phyloP scores from a whole-genome alignment of 2,888 invertebrate genomes.

The Tipula lateralis region DNA sequence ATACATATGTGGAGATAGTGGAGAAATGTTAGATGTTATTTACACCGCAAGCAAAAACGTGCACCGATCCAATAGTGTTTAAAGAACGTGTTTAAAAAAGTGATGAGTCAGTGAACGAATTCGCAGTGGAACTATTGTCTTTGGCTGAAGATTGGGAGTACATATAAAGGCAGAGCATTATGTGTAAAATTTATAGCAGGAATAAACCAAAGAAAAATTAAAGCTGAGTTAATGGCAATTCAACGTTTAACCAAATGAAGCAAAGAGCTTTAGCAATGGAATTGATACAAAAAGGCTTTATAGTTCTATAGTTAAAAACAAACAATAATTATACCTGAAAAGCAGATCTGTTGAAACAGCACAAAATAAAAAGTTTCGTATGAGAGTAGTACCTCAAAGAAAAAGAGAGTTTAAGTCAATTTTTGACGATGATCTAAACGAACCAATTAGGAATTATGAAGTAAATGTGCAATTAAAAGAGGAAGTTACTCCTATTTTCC shows the following conservation, averaged over 20 bases:
- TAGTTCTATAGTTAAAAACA: neutral
- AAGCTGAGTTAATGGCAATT: neutral
- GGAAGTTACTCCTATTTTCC: neutral
- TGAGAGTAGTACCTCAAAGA: too few relatives aligned
- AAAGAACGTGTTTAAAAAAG: neutral
- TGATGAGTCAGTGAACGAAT: neutral
- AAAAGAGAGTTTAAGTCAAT: too few relatives aligned
- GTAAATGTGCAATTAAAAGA: neutral
- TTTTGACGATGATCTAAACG: neutral
- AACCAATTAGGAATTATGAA: neutral
- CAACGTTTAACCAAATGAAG: neutral
- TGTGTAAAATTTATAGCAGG: neutral
- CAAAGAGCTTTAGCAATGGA: neutral
- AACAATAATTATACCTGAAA: neutral
- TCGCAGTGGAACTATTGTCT: neutral
- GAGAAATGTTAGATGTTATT: neutral
- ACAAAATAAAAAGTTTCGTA: too few relatives aligned
- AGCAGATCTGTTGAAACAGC: neutral
- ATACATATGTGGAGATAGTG: neutral
- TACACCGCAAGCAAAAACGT: neutral
- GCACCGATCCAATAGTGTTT: neutral
- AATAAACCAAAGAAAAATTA: neutral
- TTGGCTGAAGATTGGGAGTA: neutral
- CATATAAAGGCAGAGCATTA: neutral
- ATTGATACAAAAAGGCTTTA: neutral